Percentiles rank a stretch among this genome's conserved stretches.
Evolutionary conservation across 1,140 invertebrate genomes (phyloP).

Genomic region (Trinorchestia longiramus): DNA sequence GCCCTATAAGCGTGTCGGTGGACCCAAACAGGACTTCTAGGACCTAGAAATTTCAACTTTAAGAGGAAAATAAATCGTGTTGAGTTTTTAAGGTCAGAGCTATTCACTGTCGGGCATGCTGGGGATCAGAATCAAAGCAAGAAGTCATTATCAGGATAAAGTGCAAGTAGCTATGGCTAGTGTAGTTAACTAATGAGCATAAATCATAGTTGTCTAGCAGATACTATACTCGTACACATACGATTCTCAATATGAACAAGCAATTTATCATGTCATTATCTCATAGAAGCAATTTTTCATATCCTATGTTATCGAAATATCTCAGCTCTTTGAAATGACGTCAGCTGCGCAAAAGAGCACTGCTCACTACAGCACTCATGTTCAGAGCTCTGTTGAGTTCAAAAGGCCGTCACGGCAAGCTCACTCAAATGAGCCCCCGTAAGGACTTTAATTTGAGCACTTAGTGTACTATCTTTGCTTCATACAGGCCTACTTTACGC

Average conservation of each 20-base stretch:
- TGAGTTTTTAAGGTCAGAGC: neutral
- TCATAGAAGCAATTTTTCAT: neutral
- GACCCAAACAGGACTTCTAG: neutral
- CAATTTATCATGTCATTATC: neutral
- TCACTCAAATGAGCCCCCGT: neutral
- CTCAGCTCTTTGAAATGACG: neutral
- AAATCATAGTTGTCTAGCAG: neutral
- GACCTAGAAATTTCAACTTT: neutral
- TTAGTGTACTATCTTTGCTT: neutral
- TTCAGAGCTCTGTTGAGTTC: neutral
- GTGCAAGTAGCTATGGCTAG: no score
- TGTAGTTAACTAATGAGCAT: no score
- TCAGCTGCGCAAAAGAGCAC: neutral
- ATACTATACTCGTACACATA: neutral
- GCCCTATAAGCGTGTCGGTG: no score
- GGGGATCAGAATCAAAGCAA: neutral
- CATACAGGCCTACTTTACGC: neutral
- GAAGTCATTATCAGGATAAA: no score
- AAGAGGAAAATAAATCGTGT: neutral
- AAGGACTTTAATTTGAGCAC: neutral
- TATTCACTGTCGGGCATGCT: neutral
- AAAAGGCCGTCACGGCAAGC: neutral
- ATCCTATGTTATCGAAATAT: neutral
- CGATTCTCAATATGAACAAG: neutral
- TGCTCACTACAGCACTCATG: neutral